Evolutionary conservation across 2,888 invertebrate genomes (phyloP).

Genomic region (Venustoraphidia nigricollis): DNA sequence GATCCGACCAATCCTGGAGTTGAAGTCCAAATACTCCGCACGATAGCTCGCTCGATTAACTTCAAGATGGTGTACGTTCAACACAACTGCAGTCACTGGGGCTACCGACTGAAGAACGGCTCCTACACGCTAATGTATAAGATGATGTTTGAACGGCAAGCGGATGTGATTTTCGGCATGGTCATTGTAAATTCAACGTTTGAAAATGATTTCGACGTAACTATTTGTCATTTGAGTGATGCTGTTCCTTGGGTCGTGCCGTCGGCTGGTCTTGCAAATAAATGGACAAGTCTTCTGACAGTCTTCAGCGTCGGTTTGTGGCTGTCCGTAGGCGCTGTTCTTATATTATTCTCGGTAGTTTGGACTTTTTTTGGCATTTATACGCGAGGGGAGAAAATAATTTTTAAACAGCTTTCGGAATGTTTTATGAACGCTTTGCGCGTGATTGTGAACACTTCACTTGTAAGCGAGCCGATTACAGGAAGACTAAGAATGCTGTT

Average conservation of each 20-base stretch:
- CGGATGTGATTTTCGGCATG: constrained; percentile 40
- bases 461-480: constrained; percentile 31
- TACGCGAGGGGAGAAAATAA: neutral
- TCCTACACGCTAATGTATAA: constrained; percentile 34
- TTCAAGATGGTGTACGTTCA: constrained; percentile 10
- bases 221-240: constrained; percentile 34
- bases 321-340: constrained; percentile 26
- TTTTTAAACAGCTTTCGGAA: constrained; percentile 1
- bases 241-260: constrained; percentile 40
- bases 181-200: constrained; percentile 41
- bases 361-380: constrained; percentile 8
- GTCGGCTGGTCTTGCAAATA: constrained; percentile 28
- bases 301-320: constrained; percentile 34
- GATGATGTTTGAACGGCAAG: constrained; percentile 18
- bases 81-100: constrained; percentile 19
- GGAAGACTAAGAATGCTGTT: constrained; percentile 35
- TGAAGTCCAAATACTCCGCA: constrained; percentile 11
- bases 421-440: constrained; percentile 9
- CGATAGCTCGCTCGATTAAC: constrained; percentile 10
- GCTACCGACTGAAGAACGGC: constrained; percentile 27
- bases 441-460: constrained; percentile 29
- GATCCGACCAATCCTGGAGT: constrained; percentile 12
- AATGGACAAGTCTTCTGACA: constrained; percentile 33
- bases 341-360: constrained; percentile 14
- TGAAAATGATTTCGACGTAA: constrained; percentile 36